Evolutionary conservation across 2,797 vertebrate genomes (phyloP), one percentile per base, ranked within the genome.

Genomic region (Enteromius fasciolatus): DNA sequence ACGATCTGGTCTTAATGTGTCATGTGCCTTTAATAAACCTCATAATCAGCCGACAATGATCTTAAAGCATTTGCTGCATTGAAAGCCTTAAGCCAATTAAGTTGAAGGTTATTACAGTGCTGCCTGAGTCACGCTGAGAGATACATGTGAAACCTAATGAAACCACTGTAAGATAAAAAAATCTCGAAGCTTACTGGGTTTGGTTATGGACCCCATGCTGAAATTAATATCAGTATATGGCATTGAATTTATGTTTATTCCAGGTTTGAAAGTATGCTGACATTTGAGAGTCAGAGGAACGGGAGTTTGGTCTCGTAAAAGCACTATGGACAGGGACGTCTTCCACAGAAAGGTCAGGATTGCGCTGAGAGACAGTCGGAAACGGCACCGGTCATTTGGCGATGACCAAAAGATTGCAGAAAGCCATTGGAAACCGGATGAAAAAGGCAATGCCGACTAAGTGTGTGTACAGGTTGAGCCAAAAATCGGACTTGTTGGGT

Each of bases 331-430:
- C 14, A 20, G 78, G 57, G 23, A 73, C 50, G 46, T 61, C 59
- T 66, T 52, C 76, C 59, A 67, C 25, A 59, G 46, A 70, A 82
- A 86, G 66, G 74, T 83, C 81, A 77, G 68, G 33, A 41, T n/a
- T 52, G 75, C 54, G 3, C 20, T 17, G 18, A 4, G 46, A 23
- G 39, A 61, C 59, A 15, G 12, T 15, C 2, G 12, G 14, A 77
- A 77, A 77, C 25, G 2, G 39, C 23, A 15, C 76, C 11, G 5
- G 17, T 48, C 41, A 64, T 64, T 48, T 64, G 31, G 18, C 18
- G n/a, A 66, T 5, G 44, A 61, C 41, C 11, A 5, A 77, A 66
- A 66, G 23, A 41, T 28, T 33, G 54, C 74, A 44, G n/a, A 59
- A 76, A 59, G 54, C 17, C 48, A 44, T 61, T 23, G 15, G 36